Conservation (phyloP, 1,140 invertebrate species). For the Gonioctena quinquepunctata region DNA sequence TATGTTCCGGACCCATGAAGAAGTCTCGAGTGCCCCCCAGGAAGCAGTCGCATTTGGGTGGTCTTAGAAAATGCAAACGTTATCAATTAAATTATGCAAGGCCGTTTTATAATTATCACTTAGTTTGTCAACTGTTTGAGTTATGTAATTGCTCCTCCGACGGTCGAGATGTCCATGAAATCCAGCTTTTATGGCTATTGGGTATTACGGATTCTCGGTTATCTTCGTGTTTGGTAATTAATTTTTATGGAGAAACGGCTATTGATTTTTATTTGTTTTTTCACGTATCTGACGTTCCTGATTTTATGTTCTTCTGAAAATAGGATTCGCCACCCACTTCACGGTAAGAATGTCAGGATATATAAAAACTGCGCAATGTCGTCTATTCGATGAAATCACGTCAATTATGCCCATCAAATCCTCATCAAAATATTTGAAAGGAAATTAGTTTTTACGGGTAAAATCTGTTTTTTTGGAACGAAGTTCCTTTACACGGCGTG, state of each 20-base stretch:
- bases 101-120: conserved; percentile 41
- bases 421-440: too few species aligned
- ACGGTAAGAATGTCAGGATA: too few species aligned
- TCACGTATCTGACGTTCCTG: not conserved
- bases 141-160: conserved; percentile 19
- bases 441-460: too few species aligned
- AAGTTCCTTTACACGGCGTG: too few species aligned
- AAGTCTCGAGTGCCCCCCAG: conserved; percentile 46
- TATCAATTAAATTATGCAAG: conserved; percentile 42
- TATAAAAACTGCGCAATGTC: too few species aligned
- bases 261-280: not conserved
- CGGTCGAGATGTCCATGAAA: conserved; percentile 9
- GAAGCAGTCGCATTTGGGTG: conserved; percentile 41
- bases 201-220: conserved; percentile 1
- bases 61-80: conserved; percentile 45
- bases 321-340: not conserved
- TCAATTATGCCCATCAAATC: too few species aligned
- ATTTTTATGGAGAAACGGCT: conserved; percentile 12
- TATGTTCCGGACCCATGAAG: conserved; percentile 45
- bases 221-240: conserved; percentile 10
- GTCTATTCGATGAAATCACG: too few species aligned
- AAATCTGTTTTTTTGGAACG: too few species aligned
- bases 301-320: not conserved
- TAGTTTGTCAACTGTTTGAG: conserved; percentile 34
- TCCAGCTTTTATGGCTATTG: conserved; percentile 13